Conservation (phyloP, 1,140 invertebrate species). For the Tachypleus tridentatus region DNA sequence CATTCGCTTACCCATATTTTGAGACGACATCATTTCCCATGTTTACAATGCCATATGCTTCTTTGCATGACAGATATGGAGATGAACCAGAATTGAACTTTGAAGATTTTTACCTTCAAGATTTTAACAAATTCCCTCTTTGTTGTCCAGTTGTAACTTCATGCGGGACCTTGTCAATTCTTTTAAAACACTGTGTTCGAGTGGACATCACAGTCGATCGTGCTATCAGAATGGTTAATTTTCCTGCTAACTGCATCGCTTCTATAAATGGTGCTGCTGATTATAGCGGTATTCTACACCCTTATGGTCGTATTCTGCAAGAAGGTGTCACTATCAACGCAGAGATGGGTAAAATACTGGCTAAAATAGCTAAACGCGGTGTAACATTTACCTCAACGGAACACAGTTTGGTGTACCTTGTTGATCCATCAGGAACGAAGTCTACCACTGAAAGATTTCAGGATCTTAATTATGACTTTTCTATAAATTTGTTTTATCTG, state of each 20-base stretch:
- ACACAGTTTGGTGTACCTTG: slow-evolving; percentile 67
- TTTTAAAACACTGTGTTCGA: slow-evolving; percentile 56
- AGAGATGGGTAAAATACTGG: slow-evolving; percentile 26
- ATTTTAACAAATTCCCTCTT: too few species aligned
- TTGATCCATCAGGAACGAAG: slow-evolving; percentile 68
- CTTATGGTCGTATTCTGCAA: slow-evolving; percentile 66
- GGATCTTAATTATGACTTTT: slow-evolving; percentile 62
- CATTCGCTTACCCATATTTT: too few species aligned
- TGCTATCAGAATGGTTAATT: slow-evolving; percentile 61
- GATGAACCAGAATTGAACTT: too few species aligned
- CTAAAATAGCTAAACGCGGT: slow-evolving; percentile 83
- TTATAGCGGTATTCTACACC: slow-evolving; percentile 60
- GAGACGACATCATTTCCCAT: too few species aligned
- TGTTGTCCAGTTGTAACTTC: slow-evolving; percentile 10
- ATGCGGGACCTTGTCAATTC: slow-evolving; percentile 58
- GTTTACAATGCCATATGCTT: too few species aligned
- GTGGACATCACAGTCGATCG: slow-evolving; percentile 70
- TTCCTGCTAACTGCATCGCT: slow-evolving; percentile 56
- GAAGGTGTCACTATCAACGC: slow-evolving; percentile 57
- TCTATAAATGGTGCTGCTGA: slow-evolving; percentile 55
- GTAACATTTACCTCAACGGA: slow-evolving; percentile 72
- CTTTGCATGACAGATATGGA: too few species aligned
- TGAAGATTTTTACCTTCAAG: too few species aligned
- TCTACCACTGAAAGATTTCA: slow-evolving; percentile 72
- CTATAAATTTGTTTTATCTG: slow-evolving; percentile 61